Evolutionary conservation across 2,113 vertebrate genomes (phyloP), one percentile per base, ranked within the genome.

Genomic region (Indri indri): DNA sequence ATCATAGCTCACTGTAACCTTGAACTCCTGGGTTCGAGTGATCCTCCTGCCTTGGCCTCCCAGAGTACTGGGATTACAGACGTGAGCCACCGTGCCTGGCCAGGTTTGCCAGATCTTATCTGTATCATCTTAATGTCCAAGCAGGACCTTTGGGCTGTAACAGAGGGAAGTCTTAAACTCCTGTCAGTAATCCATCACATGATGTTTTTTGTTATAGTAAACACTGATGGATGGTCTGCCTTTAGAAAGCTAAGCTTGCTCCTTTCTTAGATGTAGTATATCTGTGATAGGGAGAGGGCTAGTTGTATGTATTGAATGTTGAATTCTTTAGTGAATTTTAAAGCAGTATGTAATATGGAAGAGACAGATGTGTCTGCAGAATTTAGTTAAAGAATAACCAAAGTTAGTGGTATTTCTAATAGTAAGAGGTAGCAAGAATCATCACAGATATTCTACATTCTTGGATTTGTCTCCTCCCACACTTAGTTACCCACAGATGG

Each of bases 321-420:
- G 40, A 70, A 18, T 22, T 54, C 45, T 68, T 84, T 10, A 57
- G 37, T 84, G 32, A 80, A 77, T 88, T 85, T 47, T 89, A 63
- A 89, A 93, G 61, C 20, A 30, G 9, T 14, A 10, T 45, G 90
- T 90, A 74, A 63, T 59, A n/a, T 45, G 27, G 57, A 79, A 42
- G 59, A n/a, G 23, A 71, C 63, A 74, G n/a, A 42, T 1, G 5
- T 73, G n/a, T 86, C 61, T 96, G 7, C 1, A 63, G 93, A 94
- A 77, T 74, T 94, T 84, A 90, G 88, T 94, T 84, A 90, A 90
- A 81, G 45, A 91, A 54, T 61, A 37, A 70, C n/a, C 45, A 74
- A 90, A 83, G 27, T 57, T 63, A 30, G 80, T 63, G 63, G n/a
- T 63, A 61, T 91, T 81, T 90, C 40, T 87, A 18, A 40, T 7